phyloP scores from a whole-genome alignment of 2,888 invertebrate species.

The Dryococelus australis region DNA sequence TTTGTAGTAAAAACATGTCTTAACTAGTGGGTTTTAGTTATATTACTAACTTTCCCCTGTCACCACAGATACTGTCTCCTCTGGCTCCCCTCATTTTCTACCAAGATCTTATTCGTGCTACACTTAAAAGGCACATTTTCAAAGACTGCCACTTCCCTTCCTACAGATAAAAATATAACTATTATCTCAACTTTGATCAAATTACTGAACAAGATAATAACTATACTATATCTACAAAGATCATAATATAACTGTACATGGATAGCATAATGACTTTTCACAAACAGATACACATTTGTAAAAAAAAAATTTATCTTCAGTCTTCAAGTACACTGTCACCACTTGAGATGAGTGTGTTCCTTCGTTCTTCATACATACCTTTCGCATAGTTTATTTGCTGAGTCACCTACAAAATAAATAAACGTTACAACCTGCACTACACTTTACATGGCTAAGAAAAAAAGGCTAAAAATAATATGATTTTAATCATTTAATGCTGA shows the following conservation, averaged over 20 bases:
- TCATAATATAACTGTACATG: not conserved
- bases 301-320: conserved; percentile 33
- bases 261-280: conserved; percentile 13
- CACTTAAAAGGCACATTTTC: not conserved
- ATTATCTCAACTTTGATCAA: not conserved
- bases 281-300: not conserved
- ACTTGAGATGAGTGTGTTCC: conserved; percentile 68
- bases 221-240: not conserved
- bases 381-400: conserved; percentile 90
- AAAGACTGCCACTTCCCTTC: not conserved
- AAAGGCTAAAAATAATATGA: not conserved
- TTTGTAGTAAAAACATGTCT: too few relatives aligned
- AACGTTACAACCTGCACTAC: conserved; percentile 48
- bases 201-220: not conserved
- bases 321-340: conserved; percentile 41
- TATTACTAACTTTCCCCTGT: too few relatives aligned
- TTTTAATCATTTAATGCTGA: too few relatives aligned
- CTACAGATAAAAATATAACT: not conserved
- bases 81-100: too few relatives aligned
- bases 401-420: conserved; percentile 61
- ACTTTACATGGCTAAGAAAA: not conserved
- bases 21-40: too few relatives aligned
- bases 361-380: conserved; percentile 81
- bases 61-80: too few relatives aligned
- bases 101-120: too few relatives aligned